Percentiles rank a stretch among this genome's conserved stretches.
Conservation (phyloP, 2,888 invertebrate genomes). For the Megaustenia siamemsis region DNA sequence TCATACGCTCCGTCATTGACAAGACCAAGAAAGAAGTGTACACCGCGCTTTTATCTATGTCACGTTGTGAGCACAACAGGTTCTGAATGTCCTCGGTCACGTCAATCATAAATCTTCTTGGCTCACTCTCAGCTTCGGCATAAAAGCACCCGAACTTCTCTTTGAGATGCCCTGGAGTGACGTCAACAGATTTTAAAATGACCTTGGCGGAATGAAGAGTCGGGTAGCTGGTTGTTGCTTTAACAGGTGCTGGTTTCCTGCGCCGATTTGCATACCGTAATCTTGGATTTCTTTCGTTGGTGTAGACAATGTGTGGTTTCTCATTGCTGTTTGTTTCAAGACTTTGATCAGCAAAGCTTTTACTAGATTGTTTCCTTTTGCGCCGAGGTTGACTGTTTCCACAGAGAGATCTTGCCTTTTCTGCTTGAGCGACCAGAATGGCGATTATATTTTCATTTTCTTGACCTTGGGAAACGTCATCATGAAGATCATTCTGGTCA, state of each 20-base stretch:
- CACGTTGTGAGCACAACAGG: slow-evolving; percentile 16
- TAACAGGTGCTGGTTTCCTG: not conserved
- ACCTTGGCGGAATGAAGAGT: slow-evolving; percentile 29
- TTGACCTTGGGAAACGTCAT: not conserved
- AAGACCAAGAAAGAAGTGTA: slow-evolving; percentile 52
- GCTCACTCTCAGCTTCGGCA: slow-evolving; percentile 55
- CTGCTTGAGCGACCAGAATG: slow-evolving; percentile 50
- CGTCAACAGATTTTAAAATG: slow-evolving; percentile 45
- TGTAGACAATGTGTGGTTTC: slow-evolving; percentile 53
- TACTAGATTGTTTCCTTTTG: not conserved
- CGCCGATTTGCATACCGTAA: too few relatives aligned
- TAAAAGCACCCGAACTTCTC: slow-evolving; percentile 52
- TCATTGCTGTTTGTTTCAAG: not conserved
- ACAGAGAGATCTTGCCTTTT: slow-evolving; percentile 33
- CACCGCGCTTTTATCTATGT: not conserved
- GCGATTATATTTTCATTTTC: slow-evolving; percentile 12
- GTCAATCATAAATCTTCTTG: slow-evolving; percentile 58
- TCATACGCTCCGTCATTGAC: slow-evolving; percentile 52
- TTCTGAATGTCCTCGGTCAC: slow-evolving; percentile 51
- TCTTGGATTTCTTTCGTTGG: not conserved
- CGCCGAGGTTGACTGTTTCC: not conserved
- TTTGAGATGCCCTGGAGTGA: slow-evolving; percentile 42
- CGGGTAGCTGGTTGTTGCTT: not conserved
- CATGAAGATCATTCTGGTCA: not conserved
- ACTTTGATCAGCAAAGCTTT: not conserved